Base-by-base conservation (phyloP, 37 sponge, comb jelly and placozoan species). In the Ephydatia muelleri region DNA sequence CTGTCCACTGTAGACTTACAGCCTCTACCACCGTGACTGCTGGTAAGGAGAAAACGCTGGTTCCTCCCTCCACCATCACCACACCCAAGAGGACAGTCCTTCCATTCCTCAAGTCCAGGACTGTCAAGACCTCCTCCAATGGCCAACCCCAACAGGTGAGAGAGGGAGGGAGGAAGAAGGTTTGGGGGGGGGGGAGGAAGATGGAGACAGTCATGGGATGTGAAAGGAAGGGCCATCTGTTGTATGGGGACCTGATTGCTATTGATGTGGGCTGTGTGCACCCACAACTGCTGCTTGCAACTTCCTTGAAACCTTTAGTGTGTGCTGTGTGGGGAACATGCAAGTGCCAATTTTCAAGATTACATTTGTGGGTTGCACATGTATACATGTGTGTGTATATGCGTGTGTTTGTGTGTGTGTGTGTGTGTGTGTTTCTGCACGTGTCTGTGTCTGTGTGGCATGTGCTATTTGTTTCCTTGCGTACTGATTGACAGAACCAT, bases 91-190 rank as follows among this genome's bases (percentile, higher is more conserved):
- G 36, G 28, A 73, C 36, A 25, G 74, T 73, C 36, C 74, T 73
- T 0, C 74, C 74, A 40, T 77, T 39, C 78, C 40, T 77, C n/a
- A 77, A 47, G 80, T 22, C 39, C 3, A 75, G 36, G 36, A 57
- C 57, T 21, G 19, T 5, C 57, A 57, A 57, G 57, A 57, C 57
- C 9, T 57, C 57, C 14, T 57, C 57, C 57, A 57, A 57, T 57
- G 57, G 57, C 1, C 57, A 43, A 43, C 43, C 43, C 43, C 43
- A 57, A 57, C 57, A 57, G 57, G 57, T 57, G 19, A 57, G 74
- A 5, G 33, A 72, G 38, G 74, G 23, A 68, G 2, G 26, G 11
- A 71, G 72, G 26, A 71, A 71, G 72, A 71, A 30, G 27, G 72
- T 28, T n/a, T 12, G 27, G 72, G 72, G 26, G 27, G 72, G 27